Evolutionary conservation across 2,113 vertebrate genomes (phyloP), one percentile per base, ranked within the genome.

Genomic region (Colossoma macropomum): DNA sequence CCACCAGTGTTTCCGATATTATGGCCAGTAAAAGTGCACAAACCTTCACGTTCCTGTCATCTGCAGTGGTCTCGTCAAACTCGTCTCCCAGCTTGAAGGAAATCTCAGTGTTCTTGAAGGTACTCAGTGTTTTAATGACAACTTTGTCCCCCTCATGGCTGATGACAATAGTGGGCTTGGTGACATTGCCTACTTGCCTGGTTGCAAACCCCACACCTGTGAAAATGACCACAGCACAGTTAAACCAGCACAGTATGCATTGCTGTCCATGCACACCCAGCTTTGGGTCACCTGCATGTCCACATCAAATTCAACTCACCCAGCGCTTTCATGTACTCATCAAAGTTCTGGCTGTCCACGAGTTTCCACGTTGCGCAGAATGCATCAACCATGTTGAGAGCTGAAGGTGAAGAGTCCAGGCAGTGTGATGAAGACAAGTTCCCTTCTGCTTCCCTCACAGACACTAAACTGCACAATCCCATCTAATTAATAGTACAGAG

Each of bases 321-420:
- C 45, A 99, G 84, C 11, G 95, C 93, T 89, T 98, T 99, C 98
- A 99, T 98, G 84, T 99, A 99, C 8, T 98, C 97, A 75, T 99
- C 98, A 89, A 99, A 99, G 90, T 99, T 98, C 88, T 98, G 95
- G 90, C 97, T 99, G 90, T 98, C 96, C 0, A 95, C 90, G 91
- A 99, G 90, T 87, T 97, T 98, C 98, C 98, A 99, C 62, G 96
- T 97, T 27, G 92, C 97, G 87, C 97, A 98, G 91, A 99, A 99
- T 88, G 96, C 94, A 77, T 98, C 97, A 80, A 97, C 96, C 97
- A 98, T 99, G 88, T 88, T 93, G 85, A 84, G 72, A 87, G 75
- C 65, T 52, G 32, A 75, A 17, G 45, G 25, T 77, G 76, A 13
- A 70, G 23, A 13, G 65, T 59, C 77, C 34, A 84, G 13, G 56